These are phyloP conservation scores for Lycaena phlaeas DNA, from an alignment of 2,888 invertebrate genomes.

Conservation along the genomic window DNA sequence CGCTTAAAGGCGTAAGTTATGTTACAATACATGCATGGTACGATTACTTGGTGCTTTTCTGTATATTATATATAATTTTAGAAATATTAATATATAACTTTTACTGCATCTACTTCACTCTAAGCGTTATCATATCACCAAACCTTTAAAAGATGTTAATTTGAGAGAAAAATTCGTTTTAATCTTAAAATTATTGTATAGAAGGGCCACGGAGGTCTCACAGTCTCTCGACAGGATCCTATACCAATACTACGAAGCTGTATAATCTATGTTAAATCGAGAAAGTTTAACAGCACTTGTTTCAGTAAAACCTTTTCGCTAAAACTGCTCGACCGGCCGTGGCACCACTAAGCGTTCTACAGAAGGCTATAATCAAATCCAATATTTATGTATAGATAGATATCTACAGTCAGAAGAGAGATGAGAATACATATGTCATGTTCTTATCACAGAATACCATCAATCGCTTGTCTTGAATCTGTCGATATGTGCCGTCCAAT, in stretches of 20 bases:
- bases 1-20: slow-evolving; percentile 30
- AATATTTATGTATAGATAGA: slow-evolving; percentile 51
- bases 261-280: not conserved
- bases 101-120: slow-evolving; percentile 31
- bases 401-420: slow-evolving; percentile 40
- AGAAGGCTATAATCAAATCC: slow-evolving; percentile 60
- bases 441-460: slow-evolving; percentile 68
- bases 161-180: slow-evolving; percentile 38
- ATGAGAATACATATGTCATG: slow-evolving; percentile 61
- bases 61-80: slow-evolving; percentile 29
- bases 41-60: slow-evolving; percentile 48
- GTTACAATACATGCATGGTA: slow-evolving; percentile 34
- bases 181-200: slow-evolving; percentile 39
- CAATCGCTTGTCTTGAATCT: slow-evolving; percentile 46
- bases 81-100: slow-evolving; percentile 29
- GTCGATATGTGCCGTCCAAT: slow-evolving; percentile 47
- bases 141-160: slow-evolving; percentile 37
- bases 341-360: slow-evolving; percentile 64
- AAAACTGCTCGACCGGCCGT: slow-evolving; percentile 32
- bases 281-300: slow-evolving; percentile 4
- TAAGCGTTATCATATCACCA: slow-evolving; percentile 39
- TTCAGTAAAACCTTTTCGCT: not conserved
- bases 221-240: slow-evolving; percentile 27
- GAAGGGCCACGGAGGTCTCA: slow-evolving; percentile 50
- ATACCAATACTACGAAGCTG: slow-evolving; percentile 9